Conservation (phyloP, 2,113 vertebrate genomes). For the Gulo gulo region DNA sequence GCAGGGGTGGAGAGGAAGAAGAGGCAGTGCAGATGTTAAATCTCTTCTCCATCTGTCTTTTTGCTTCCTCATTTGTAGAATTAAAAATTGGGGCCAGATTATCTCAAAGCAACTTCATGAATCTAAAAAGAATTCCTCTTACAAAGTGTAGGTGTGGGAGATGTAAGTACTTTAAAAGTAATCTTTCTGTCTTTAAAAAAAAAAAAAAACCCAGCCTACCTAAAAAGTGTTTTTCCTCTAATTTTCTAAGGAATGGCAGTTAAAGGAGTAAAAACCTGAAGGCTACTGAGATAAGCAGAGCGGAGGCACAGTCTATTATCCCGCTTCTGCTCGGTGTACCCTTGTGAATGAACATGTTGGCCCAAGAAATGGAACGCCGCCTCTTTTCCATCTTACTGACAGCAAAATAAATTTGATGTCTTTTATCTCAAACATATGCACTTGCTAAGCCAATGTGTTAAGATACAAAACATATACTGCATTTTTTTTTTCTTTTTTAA, state of each 20-base stretch:
- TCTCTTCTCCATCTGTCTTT: background rate
- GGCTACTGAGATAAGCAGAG: background rate
- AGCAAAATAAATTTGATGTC: conserved; percentile 31
- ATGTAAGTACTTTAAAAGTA: background rate
- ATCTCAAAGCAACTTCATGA: background rate
- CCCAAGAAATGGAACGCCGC: background rate
- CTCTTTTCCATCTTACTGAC: conserved; percentile 37
- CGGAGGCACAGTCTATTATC: background rate
- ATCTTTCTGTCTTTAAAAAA: background rate
- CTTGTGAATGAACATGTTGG: background rate
- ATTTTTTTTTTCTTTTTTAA: background rate
- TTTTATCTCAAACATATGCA: conserved; percentile 36
- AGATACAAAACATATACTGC: background rate
- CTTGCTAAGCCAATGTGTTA: conserved; percentile 50
- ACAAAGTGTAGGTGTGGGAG: background rate
- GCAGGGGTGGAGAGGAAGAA: background rate
- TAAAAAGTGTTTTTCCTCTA: background rate
- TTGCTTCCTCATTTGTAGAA: background rate
- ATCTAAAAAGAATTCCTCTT: background rate
- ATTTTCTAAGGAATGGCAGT: background rate
- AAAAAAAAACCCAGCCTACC: background rate
- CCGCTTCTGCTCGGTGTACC: background rate
- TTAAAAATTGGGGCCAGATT: background rate
- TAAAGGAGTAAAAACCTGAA: background rate
- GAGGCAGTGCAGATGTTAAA: background rate